These are phyloP conservation scores for Drosophila prolongata DNA, from an alignment of 2,888 invertebrate genomes.

Conservation along the genomic window DNA sequence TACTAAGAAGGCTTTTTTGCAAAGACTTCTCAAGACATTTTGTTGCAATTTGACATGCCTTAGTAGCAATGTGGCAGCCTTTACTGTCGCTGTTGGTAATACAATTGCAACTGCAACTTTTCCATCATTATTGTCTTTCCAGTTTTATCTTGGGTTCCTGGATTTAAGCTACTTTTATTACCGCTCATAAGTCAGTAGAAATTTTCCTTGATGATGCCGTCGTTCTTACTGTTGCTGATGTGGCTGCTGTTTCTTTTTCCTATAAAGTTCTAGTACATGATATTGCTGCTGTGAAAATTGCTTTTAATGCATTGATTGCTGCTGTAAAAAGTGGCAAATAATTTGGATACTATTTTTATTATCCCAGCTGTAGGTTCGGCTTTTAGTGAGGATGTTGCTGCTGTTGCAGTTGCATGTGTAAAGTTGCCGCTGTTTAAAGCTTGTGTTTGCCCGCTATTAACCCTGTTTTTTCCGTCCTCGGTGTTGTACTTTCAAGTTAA, in stretches of 20 bases:
- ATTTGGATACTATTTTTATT: slow-evolving; percentile 5
- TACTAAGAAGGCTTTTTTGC: too few relatives aligned
- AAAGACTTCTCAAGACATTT: too few relatives aligned
- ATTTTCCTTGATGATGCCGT: slow-evolving; percentile 1
- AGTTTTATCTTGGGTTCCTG: not conserved
- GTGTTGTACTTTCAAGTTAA: not conserved
- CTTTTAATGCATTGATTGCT: slow-evolving; percentile 23
- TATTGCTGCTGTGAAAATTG: slow-evolving; percentile 12
- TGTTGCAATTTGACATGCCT: not conserved
- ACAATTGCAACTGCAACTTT: slow-evolving; percentile 1
- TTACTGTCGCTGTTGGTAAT: not conserved
- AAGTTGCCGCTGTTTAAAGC: not conserved
- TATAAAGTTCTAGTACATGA: not conserved
- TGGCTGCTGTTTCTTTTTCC: not conserved
- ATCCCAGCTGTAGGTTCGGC: not conserved
- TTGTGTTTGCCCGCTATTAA: not conserved
- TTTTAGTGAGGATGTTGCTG: slow-evolving; percentile 2
- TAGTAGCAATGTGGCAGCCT: slow-evolving; percentile 3
- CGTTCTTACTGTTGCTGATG: not conserved
- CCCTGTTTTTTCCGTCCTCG: not conserved
- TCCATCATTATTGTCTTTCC: not conserved
- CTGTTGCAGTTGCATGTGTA: not conserved
- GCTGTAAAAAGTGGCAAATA: slow-evolving; percentile 16
- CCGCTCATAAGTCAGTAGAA: not conserved
- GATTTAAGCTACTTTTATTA: slow-evolving; percentile 10